These are phyloP conservation scores for Myioborus melanocephalus DNA, from an alignment of 2,797 vertebrate species.

Conservation along the genomic window DNA sequence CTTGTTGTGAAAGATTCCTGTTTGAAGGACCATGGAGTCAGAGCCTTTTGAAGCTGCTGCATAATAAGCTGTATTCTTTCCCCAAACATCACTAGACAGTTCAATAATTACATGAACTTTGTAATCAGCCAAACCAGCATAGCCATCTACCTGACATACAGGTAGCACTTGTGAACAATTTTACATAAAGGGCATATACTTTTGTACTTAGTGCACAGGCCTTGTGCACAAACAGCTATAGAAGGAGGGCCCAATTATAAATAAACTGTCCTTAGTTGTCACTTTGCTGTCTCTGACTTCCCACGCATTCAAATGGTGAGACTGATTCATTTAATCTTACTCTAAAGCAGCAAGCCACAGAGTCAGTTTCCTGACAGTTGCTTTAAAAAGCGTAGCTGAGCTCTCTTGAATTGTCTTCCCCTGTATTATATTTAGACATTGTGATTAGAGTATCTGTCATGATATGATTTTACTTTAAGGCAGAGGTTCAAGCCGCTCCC, in stretches of 20 bases:
- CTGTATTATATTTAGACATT: constrained; percentile 48
- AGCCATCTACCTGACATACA: not conserved
- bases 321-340: constrained; percentile 65
- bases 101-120: constrained; percentile 36
- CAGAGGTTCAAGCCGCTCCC: not conserved
- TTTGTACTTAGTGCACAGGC: not conserved
- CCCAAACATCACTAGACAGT: not conserved
- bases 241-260: constrained; percentile 46
- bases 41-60: constrained; percentile 29
- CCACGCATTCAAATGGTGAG: constrained; percentile 59
- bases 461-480: constrained; percentile 25
- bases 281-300: constrained; percentile 62
- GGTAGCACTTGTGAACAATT: constrained; percentile 10
- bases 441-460: constrained; percentile 27
- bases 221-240: constrained; percentile 23
- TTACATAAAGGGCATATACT: constrained; percentile 22
- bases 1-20: not conserved
- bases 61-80: not conserved
- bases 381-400: constrained; percentile 35
- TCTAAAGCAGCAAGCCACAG: constrained; percentile 43
- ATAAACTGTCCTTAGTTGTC: constrained; percentile 38
- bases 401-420: constrained; percentile 34
- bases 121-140: not conserved
- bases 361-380: constrained; percentile 50
- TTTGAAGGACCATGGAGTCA: not conserved